Evolutionary conservation across 2,113 vertebrate genomes (phyloP).

Genomic region (Actenoides hombroni): DNA sequence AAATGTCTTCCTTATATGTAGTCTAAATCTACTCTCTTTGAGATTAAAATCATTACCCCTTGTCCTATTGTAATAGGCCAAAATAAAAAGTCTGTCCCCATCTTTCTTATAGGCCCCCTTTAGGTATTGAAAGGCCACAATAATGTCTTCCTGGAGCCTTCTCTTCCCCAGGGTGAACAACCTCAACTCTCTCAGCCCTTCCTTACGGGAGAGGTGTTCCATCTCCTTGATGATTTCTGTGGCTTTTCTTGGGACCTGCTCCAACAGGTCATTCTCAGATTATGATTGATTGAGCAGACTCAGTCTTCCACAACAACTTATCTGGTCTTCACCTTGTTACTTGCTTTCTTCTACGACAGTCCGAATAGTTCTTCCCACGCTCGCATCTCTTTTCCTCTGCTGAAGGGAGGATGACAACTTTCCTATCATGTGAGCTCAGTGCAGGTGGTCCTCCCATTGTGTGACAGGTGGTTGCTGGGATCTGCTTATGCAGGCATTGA

Average conservation of each 20-base stretch:
- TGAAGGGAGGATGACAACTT: not conserved
- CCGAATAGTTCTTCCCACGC: not conserved
- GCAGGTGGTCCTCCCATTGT: not conserved
- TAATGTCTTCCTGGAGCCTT: not conserved
- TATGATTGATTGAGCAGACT: not conserved
- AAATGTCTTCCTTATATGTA: not conserved
- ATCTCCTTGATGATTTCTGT: not conserved
- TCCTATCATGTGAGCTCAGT: fast-evolving
- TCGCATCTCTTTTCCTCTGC: not conserved
- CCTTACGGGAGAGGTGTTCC: not conserved
- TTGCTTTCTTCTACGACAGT: not conserved
- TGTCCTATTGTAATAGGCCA: not conserved
- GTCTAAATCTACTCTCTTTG: not conserved
- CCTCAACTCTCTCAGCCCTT: not conserved
- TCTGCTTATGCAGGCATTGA: fast-evolving
- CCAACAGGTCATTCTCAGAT: not conserved
- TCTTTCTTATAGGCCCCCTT: not conserved
- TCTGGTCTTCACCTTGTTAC: not conserved
- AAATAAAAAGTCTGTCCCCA: not conserved
- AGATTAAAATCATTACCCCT: not conserved
- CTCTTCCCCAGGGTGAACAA: not conserved
- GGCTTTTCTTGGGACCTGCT: not conserved
- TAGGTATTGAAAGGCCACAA: not conserved
- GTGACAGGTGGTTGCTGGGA: not conserved
- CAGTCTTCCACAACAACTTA: not conserved